These are phyloP conservation scores for Pao palembangensis DNA, from an alignment of 2,113 vertebrate species.

Conservation along the genomic window DNA sequence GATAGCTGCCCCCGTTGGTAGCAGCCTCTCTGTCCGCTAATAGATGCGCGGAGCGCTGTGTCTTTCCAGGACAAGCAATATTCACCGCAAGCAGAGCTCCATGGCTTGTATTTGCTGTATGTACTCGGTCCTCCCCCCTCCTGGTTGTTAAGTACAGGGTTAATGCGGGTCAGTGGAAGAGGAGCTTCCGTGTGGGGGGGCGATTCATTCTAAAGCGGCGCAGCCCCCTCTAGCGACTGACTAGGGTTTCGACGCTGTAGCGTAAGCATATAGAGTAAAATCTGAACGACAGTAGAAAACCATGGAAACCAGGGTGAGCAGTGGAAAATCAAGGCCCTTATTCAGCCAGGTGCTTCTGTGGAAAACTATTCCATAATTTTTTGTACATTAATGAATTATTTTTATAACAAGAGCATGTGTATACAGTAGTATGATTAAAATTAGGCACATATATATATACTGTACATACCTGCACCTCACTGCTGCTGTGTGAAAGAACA, in stretches of 20 bases:
- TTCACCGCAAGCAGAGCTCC: constrained; percentile 37
- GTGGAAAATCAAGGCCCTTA: too few relatives aligned
- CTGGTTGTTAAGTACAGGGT: constrained; percentile 55
- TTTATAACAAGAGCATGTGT: too few relatives aligned
- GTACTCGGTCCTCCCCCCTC: constrained; percentile 48
- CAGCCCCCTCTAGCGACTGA: constrained; percentile 36
- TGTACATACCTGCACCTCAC: too few relatives aligned
- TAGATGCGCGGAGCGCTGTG: constrained; percentile 24
- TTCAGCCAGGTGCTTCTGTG: too few relatives aligned
- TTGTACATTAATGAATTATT: too few relatives aligned
- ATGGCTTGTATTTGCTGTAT: constrained; percentile 23
- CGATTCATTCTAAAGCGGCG: not conserved
- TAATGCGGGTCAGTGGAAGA: constrained; percentile 62
- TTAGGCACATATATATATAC: too few relatives aligned
- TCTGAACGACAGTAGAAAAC: not conserved
- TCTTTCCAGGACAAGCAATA: constrained; percentile 34
- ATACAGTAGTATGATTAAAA: too few relatives aligned
- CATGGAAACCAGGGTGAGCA: not conserved
- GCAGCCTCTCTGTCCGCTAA: constrained; percentile 24
- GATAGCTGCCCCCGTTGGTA: constrained; percentile 6
- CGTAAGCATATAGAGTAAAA: constrained; percentile 32
- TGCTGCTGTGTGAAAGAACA: too few relatives aligned
- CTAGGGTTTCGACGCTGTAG: not conserved
- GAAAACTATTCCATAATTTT: too few relatives aligned
- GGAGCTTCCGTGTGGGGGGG: constrained; percentile 9